phyloP scores from a whole-genome alignment of 2,888 invertebrate species.

The Volucella inanis region DNA sequence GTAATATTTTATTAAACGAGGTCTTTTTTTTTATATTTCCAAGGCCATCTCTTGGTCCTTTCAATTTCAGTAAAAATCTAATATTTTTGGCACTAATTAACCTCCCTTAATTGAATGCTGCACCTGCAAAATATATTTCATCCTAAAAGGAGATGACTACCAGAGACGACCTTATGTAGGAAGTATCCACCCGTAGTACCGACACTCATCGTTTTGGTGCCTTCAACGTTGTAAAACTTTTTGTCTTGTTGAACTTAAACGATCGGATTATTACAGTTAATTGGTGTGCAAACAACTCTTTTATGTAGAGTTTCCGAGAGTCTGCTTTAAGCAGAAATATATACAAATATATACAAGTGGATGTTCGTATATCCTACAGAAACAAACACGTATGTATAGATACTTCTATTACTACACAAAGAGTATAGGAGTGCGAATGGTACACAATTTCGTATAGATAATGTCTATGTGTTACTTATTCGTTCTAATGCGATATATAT shows the following conservation, averaged over 20 bases:
- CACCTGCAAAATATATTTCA: too few relatives aligned
- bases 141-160: too few relatives aligned
- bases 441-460: not conserved
- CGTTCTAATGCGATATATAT: conserved; percentile 11
- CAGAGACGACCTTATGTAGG: too few relatives aligned
- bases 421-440: conserved; percentile 28
- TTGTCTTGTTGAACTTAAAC: conserved; percentile 30
- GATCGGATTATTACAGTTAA: conserved; percentile 36
- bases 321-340: too few relatives aligned
- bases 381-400: conserved; percentile 9
- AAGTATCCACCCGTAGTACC: too few relatives aligned
- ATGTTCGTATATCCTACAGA: too few relatives aligned
- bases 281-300: conserved; percentile 34
- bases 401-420: conserved; percentile 24
- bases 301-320: too few relatives aligned
- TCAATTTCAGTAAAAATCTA: too few relatives aligned
- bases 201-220: not conserved
- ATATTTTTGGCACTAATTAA: not conserved
- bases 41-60: too few relatives aligned
- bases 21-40: too few relatives aligned
- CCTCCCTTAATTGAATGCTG: not conserved
- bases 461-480: conserved; percentile 25
- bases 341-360: too few relatives aligned
- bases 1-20: too few relatives aligned
- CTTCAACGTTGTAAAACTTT: conserved; percentile 12